A percentile compares a stretch with the other conserved stretches of the same genome.
phyloP scores from a whole-genome alignment of 2,797 vertebrate genomes.

The Diglossa cyanea region DNA sequence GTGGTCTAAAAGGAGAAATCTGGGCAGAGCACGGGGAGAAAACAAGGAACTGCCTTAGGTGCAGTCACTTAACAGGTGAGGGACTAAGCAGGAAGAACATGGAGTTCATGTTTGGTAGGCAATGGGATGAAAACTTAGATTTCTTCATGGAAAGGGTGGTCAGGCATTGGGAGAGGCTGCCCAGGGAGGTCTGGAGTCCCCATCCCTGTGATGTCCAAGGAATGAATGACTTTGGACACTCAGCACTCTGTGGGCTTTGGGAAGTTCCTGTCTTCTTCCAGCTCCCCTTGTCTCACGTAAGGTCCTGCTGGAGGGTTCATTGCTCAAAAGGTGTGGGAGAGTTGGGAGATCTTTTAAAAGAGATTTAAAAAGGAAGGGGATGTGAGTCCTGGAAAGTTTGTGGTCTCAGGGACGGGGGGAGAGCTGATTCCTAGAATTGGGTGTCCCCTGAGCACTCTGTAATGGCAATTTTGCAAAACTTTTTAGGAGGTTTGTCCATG shows the following conservation, averaged over 20 bases:
- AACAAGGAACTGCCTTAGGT: background rate
- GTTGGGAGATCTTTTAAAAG: background rate
- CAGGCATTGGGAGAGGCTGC: background rate
- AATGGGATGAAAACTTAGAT: accelerated
- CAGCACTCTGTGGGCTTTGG: accelerated
- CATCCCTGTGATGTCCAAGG: background rate
- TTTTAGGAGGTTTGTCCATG: background rate
- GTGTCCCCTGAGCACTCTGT: background rate
- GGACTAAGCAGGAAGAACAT: accelerated
- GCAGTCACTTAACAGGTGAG: background rate
- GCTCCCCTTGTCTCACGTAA: accelerated
- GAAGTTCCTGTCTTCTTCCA: background rate
- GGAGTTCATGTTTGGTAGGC: accelerated
- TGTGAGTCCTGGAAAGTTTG: background rate
- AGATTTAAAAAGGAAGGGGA: background rate
- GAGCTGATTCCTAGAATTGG: background rate
- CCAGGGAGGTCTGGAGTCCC: background rate
- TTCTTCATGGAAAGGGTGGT: background rate
- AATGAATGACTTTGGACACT: accelerated
- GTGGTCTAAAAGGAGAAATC: background rate
- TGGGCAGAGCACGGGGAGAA: background rate
- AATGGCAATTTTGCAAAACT: background rate
- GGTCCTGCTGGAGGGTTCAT: accelerated
- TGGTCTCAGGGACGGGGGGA: background rate
- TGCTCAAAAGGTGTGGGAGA: background rate